Evolutionary conservation across 2,113 vertebrate genomes (phyloP), one percentile per base, ranked within the genome.

Genomic region (Hipposideros armiger): DNA sequence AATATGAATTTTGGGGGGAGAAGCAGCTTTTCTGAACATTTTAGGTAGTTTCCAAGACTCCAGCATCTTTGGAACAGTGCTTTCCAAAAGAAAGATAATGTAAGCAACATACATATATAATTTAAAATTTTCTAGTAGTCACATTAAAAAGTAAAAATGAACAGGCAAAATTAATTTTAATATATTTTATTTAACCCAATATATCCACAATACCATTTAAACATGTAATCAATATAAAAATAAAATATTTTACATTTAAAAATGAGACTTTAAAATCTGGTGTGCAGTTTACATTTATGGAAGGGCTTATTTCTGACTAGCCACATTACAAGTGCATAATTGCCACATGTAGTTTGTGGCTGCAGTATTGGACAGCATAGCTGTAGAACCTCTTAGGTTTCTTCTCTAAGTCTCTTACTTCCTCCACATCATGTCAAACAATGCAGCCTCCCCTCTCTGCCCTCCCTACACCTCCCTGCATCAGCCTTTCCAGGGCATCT

Each of bases 121-220:
- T 84, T 58, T 45, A 26, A 89, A 72, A 80, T 52, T 84, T 52
- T 80, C 78, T 78, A 66, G 26, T 32, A 73, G 24, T 88, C 20
- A 84, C 7, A n/a, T 76, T 70, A 72, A 83, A 73, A 83, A 91
- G 17, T 60, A 87, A 87, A 94, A 87, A 52, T 32, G 47, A 86
- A 69, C 28, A 88, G 20, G 2, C 52, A 10, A 69, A 86, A 74
- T 66, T 78, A 72, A 91, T 76, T 87, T 91, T 40, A 90, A 86
- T 50, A 45, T 56, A 62, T 32, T 60, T 88, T 82, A 76, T 50
- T 94, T 47, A 74, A 83, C 30, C 28, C 50, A 70, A 32, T 72
- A 56, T 72, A 87, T 28, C 20, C 15, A 69, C 92, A 84, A 88
- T 58, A n/a, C 60, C 20, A 87, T 52, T 83, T 94, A 47, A 84